A percentile compares a stretch with the other conserved stretches of the same genome.
These are phyloP conservation scores for Bufotes viridis DNA, from an alignment of 2,797 vertebrate species.

Conservation along the genomic window DNA sequence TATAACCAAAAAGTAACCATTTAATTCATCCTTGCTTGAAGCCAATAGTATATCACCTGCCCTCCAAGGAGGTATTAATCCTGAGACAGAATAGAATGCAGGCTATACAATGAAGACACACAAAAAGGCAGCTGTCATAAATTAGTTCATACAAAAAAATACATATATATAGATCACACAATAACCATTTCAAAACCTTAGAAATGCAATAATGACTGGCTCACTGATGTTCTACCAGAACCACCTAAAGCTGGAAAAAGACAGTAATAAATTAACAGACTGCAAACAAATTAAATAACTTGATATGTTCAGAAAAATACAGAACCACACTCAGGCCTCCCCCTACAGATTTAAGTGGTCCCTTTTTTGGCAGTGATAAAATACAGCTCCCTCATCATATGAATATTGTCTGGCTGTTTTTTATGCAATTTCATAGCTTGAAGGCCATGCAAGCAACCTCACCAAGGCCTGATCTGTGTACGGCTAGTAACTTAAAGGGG, in stretches of 20 bases:
- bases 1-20: conserved; percentile 53
- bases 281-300: conserved; percentile 32
- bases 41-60: not conserved
- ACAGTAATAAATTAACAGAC: conserved; percentile 54
- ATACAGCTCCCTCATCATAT: not conserved
- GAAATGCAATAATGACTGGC: conserved; percentile 22
- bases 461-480: not conserved
- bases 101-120: conserved; percentile 28
- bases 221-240: conserved; percentile 26
- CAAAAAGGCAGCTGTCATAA: conserved; percentile 45
- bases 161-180: not conserved
- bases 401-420: conserved; percentile 25
- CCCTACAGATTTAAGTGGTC: conserved; percentile 42
- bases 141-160: conserved; percentile 36
- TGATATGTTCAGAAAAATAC: conserved; percentile 56
- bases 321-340: conserved; percentile 26
- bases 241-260: conserved; percentile 32
- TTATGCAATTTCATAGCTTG: not conserved
- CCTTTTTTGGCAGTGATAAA: conserved; percentile 55
- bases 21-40: conserved; percentile 47
- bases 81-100: conserved; percentile 42
- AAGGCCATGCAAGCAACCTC: not conserved
- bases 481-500: no score
- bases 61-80: conserved; percentile 48
- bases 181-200: conserved; percentile 2